Evolutionary conservation across 2,888 invertebrate genomes (phyloP).

Genomic region (Nasonovia ribisnigri): DNA sequence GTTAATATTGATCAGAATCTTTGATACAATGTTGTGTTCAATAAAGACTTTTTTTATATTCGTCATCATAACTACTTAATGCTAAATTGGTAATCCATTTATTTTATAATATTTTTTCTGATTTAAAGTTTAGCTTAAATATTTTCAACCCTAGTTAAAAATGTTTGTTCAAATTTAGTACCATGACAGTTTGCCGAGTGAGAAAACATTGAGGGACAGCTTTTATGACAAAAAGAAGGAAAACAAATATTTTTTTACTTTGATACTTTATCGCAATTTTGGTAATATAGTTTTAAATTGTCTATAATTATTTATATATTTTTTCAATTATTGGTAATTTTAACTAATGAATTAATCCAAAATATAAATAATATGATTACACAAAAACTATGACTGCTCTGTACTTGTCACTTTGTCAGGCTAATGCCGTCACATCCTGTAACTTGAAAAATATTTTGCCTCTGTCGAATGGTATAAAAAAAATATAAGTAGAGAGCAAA

Average conservation of each 20-base stretch:
- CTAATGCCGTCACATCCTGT: neutral
- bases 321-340: neutral
- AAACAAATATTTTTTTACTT: neutral
- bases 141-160: neutral
- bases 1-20: neutral
- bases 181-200: neutral
- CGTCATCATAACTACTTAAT: neutral
- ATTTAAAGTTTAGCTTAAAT: neutral
- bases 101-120: neutral
- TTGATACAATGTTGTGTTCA: neutral
- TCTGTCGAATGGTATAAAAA: neutral
- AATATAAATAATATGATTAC: neutral
- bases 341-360: neutral
- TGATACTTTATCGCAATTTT: neutral
- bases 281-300: neutral
- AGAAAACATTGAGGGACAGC: neutral
- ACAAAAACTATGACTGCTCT: neutral
- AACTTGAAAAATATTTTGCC: neutral
- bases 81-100: neutral
- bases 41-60: neutral
- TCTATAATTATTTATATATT: neutral
- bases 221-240: neutral
- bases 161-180: neutral
- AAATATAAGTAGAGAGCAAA: neutral
- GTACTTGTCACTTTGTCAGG: neutral